A percentile compares a stretch with the other conserved stretches of the same genome.
Evolutionary conservation across 2,113 vertebrate genomes (phyloP).

Genomic region (Microcebus griseorufus): DNA sequence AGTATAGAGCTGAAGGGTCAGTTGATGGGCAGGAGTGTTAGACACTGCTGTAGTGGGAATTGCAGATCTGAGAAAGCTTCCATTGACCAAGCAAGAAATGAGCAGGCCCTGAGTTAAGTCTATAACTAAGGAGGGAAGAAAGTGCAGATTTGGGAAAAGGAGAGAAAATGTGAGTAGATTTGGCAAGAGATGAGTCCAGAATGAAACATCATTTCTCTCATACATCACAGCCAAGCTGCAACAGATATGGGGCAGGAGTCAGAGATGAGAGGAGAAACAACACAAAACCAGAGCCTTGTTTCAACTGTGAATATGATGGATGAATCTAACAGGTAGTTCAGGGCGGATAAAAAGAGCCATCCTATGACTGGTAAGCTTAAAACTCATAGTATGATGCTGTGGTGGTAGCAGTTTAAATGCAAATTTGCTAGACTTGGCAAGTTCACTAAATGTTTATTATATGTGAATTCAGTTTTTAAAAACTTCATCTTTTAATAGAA

Average conservation of each 20-base stretch:
- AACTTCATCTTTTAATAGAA: slow-evolving; percentile 9
- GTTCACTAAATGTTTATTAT: neutral
- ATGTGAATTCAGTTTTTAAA: neutral
- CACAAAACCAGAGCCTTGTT: neutral
- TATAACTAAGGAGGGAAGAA: neutral
- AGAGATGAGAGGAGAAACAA: neutral
- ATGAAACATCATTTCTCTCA: neutral
- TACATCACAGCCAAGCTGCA: neutral
- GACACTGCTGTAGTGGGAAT: neutral
- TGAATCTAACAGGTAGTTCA: neutral
- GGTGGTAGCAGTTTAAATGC: neutral
- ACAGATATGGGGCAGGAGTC: neutral
- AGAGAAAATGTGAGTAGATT: neutral
- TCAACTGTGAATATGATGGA: neutral
- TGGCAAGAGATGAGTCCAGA: neutral
- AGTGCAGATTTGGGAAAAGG: neutral
- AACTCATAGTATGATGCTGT: neutral
- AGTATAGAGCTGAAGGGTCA: neutral
- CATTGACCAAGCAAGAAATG: neutral
- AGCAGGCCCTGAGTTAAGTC: neutral
- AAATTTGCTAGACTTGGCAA: slow-evolving; percentile 4
- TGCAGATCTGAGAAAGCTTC: neutral
- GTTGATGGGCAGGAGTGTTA: fast-evolving
- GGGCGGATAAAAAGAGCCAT: neutral
- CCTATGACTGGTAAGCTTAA: neutral